Conservation (phyloP, 2,113 vertebrate species). For the Spilogale gracilis region DNA sequence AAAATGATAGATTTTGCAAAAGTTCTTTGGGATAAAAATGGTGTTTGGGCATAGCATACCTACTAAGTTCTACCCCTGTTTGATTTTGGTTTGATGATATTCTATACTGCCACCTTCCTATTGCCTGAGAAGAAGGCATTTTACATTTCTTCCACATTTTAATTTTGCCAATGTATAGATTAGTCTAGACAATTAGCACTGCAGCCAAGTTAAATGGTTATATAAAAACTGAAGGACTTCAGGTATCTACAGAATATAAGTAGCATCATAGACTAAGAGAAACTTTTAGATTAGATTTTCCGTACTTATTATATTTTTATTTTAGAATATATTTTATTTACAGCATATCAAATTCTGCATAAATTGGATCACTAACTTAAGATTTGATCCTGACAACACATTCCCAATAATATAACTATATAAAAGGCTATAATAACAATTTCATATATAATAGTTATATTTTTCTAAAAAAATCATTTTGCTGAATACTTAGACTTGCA, state of each 20-base stretch:
- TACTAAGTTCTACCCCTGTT: background rate
- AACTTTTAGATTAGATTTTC: background rate
- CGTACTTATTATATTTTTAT: background rate
- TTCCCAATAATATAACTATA: background rate
- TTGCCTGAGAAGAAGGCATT: background rate
- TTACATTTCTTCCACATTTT: background rate
- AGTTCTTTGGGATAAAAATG: background rate
- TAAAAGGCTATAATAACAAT: background rate
- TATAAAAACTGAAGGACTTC: background rate
- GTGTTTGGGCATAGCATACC: accelerated
- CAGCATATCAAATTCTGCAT: background rate
- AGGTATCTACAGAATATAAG: background rate
- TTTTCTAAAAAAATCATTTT: background rate
- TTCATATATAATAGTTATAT: background rate
- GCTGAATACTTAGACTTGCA: background rate
- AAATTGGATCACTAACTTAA: background rate
- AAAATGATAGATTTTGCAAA: background rate
- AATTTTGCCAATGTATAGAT: background rate
- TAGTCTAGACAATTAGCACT: background rate
- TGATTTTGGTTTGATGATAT: background rate
- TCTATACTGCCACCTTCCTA: background rate
- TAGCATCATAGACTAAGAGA: background rate
- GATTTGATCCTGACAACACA: background rate
- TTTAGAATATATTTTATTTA: background rate
- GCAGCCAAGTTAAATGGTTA: background rate